A percentile compares a stretch with the other conserved stretches of the same genome.
These are phyloP conservation scores for Kuschelorhynchus macadamiae DNA, from an alignment of 2,888 invertebrate species.

Conservation along the genomic window DNA sequence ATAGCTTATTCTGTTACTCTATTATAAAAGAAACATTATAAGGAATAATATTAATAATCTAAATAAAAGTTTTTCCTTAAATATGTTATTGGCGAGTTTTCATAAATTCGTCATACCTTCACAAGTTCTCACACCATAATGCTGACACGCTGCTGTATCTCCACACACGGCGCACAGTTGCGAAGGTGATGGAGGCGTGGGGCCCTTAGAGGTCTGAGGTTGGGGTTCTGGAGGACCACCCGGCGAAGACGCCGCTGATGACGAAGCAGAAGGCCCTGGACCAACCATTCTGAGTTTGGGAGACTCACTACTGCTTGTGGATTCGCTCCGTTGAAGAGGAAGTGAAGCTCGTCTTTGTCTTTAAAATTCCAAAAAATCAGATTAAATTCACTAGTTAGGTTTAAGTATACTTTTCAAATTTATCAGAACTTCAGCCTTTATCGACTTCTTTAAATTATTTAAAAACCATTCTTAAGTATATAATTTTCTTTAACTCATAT, in stretches of 20 bases:
- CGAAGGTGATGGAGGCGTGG: constrained; percentile 80
- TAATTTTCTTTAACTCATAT: no score
- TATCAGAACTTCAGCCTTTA: no score
- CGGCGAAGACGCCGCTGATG: constrained; percentile 79
- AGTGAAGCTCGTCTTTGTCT: constrained; percentile 80
- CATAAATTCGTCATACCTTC: no score
- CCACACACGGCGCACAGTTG: constrained; percentile 98
- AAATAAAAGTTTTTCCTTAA: no score
- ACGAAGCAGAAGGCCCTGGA: constrained; percentile 76
- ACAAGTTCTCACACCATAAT: constrained; percentile 98
- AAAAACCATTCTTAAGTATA: no score
- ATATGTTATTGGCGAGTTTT: no score
- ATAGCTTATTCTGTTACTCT: no score
- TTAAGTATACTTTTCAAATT: no score
- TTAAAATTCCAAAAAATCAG: neutral
- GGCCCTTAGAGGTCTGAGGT: constrained; percentile 67
- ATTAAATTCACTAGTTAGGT: neutral
- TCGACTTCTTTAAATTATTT: no score
- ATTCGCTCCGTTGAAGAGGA: constrained; percentile 85
- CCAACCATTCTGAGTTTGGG: constrained; percentile 75
- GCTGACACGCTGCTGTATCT: constrained; percentile 98
- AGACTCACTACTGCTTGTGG: constrained; percentile 83
- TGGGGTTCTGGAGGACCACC: constrained; percentile 60
- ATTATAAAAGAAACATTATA: no score
- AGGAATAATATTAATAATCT: no score